A percentile compares a stretch with the other conserved stretches of the same genome.
phyloP scores from a whole-genome alignment of 2,888 invertebrate species.

The Saturnia japonica region DNA sequence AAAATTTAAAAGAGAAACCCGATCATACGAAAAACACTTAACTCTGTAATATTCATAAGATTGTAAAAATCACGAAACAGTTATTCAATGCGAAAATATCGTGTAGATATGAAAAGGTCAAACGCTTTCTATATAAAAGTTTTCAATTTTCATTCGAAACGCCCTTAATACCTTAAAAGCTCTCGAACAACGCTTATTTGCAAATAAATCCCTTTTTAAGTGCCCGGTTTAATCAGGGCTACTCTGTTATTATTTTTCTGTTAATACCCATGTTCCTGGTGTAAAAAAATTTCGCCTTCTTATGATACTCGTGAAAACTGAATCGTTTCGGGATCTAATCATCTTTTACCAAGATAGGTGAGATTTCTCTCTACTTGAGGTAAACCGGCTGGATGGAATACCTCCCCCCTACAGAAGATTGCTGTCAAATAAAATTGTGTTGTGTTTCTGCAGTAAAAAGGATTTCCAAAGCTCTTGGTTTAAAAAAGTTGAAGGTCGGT shows the following conservation, averaged over 20 bases:
- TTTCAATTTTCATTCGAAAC: slow-evolving; percentile 15
- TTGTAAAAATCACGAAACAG: slow-evolving; percentile 2
- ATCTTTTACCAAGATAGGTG: too few relatives aligned
- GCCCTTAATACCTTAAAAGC: slow-evolving; percentile 21
- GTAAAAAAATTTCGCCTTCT: neutral
- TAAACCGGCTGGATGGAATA: too few relatives aligned
- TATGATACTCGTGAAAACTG: too few relatives aligned
- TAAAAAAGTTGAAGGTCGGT: too few relatives aligned
- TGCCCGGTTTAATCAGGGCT: slow-evolving; percentile 1
- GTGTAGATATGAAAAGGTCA: slow-evolving; percentile 11
- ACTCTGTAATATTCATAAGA: neutral
- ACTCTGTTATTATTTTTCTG: slow-evolving; percentile 5
- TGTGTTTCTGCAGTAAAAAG: too few relatives aligned
- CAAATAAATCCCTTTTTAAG: slow-evolving; percentile 18
- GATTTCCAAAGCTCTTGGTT: too few relatives aligned
- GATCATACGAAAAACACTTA: neutral
- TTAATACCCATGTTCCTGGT: neutral
- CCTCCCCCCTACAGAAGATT: neutral
- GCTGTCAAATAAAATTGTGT: too few relatives aligned
- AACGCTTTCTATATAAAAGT: slow-evolving; percentile 9
- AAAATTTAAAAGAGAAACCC: neutral
- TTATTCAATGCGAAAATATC: slow-evolving; percentile 2
- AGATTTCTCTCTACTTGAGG: too few relatives aligned
- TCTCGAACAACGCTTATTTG: slow-evolving; percentile 16
- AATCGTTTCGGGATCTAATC: neutral